Base-by-base conservation (phyloP, 2,888 invertebrate species). In the Heliconius ethilla region DNA sequence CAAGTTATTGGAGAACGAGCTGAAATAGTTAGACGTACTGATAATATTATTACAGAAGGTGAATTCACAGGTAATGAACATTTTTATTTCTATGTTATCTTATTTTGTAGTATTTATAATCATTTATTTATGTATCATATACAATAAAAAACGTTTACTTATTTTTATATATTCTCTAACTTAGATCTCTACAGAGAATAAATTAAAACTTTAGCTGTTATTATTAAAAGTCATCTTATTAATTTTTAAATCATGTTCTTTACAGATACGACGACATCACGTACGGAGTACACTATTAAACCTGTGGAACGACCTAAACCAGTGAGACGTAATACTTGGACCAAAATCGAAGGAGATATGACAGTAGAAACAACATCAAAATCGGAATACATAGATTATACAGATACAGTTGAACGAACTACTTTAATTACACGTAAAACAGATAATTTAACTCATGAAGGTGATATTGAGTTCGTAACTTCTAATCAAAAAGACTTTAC, bases 331-430 rank as follows among this genome's bases (percentile, higher is more conserved):
- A 97, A 97, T 85, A 97, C 97, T 2, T 97, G 96, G 95, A 97
- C 97, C 0, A 97, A 97, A 89, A 92, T 97, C 69, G 97, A 97
- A 90, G 97, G 97, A 51, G 97, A 97, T 77, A 96, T 97, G 89
- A 95, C 90, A 67, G 96, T 96, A 66, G 96, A 96, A 83, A 97
- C 97, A 7, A 97, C 97, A 27, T 95, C 92, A 75, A 94, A 95
- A 87, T 95, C 96, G 0, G 96, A 97, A 89, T 97, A 94, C 84
- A 91, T 96, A 78, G 96, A 96, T 88, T 95, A 96, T 85, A 95
- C 95, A 25, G 91, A 93, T 78, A 90, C 88, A 69, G 93, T 94
- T 6, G 96, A 96, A 88, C 94, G 95, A 82, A 95, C 96, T 37
- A 95, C 95, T 78, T 91, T 95, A 78, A 94, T 96, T 45, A 91